phyloP scores from a whole-genome alignment of 2,797 vertebrate species.

The Gallirallus australis region DNA sequence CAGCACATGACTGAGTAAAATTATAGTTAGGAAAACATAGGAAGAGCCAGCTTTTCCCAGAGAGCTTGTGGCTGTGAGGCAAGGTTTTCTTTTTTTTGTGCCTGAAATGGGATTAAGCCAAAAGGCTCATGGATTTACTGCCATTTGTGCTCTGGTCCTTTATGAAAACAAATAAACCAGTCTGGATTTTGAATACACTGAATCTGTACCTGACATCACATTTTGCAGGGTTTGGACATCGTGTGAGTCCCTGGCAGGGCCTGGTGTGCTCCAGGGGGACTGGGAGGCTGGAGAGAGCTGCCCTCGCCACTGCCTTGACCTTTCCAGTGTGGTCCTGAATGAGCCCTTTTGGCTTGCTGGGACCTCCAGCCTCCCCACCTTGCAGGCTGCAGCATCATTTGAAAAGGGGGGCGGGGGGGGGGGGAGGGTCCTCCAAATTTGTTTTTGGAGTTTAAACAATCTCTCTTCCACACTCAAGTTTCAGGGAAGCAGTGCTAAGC shows the following conservation, averaged over 20 bases:
- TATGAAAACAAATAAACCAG: constrained; percentile 5
- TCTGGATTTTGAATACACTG: not conserved
- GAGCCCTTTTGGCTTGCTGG: not conserved
- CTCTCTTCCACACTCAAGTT: not conserved
- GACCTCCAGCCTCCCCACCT: not conserved
- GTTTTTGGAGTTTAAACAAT: not conserved
- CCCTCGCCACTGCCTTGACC: fast-evolving
- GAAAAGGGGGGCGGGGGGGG: fast-evolving
- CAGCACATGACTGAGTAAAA: constrained; percentile 43
- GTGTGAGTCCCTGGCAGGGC: not conserved
- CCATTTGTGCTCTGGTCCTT: not conserved
- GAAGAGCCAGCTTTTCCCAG: not conserved
- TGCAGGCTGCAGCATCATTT: not conserved
- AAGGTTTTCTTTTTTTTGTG: constrained; percentile 12
- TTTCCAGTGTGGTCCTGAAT: not conserved
- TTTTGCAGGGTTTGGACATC: not conserved
- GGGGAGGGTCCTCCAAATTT: not conserved
- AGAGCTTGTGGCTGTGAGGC: constrained; percentile 2
- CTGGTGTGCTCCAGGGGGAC: not conserved
- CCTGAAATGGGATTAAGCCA: constrained; percentile 41
- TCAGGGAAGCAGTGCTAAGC: not conserved
- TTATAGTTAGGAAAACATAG: not conserved
- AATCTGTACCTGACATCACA: not conserved
- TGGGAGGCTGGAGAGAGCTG: not conserved
- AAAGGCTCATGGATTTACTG: constrained; percentile 29